Evolutionary conservation across 2,797 vertebrate species (phyloP).

Genomic region (Anableps anableps): DNA sequence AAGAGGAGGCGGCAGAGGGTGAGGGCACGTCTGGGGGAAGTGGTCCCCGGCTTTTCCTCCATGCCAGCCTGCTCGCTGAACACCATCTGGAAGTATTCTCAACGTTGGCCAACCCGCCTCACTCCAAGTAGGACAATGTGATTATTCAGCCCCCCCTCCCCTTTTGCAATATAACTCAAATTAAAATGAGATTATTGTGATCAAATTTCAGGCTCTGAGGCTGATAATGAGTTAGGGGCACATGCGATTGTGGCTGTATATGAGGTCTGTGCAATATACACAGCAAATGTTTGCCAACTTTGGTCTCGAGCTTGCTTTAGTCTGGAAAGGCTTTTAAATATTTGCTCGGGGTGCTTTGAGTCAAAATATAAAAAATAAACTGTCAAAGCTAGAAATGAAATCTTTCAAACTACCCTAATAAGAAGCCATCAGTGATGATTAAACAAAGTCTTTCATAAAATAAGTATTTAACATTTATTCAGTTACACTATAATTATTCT

Average conservation of each 20-base stretch:
- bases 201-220: slow-evolving; percentile 68
- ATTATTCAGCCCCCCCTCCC: slow-evolving; percentile 60
- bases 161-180: slow-evolving; percentile 72
- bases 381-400: slow-evolving; percentile 55
- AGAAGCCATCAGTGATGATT: slow-evolving; percentile 50
- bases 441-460: slow-evolving; percentile 51
- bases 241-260: slow-evolving; percentile 54
- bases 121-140: slow-evolving; percentile 76
- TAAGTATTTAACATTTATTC: slow-evolving; percentile 56
- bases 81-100: slow-evolving; percentile 91
- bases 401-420: slow-evolving; percentile 46
- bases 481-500: slow-evolving; percentile 41
- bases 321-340: slow-evolving; percentile 67
- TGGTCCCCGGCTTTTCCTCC: slow-evolving; percentile 76
- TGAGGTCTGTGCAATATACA: slow-evolving; percentile 60
- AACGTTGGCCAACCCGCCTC: slow-evolving; percentile 77
- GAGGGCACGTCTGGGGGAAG: slow-evolving; percentile 58
- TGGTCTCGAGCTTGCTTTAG: slow-evolving; percentile 65
- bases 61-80: slow-evolving; percentile 83
- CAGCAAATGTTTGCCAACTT: slow-evolving; percentile 71
- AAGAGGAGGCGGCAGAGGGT: slow-evolving; percentile 28
- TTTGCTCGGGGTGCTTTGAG: slow-evolving; percentile 65
- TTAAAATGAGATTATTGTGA: slow-evolving; percentile 81
- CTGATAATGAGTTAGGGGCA: slow-evolving; percentile 68
- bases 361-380: slow-evolving; percentile 65